Conservation (phyloP, 2,797 vertebrate species). For the Morelia viridis region DNA sequence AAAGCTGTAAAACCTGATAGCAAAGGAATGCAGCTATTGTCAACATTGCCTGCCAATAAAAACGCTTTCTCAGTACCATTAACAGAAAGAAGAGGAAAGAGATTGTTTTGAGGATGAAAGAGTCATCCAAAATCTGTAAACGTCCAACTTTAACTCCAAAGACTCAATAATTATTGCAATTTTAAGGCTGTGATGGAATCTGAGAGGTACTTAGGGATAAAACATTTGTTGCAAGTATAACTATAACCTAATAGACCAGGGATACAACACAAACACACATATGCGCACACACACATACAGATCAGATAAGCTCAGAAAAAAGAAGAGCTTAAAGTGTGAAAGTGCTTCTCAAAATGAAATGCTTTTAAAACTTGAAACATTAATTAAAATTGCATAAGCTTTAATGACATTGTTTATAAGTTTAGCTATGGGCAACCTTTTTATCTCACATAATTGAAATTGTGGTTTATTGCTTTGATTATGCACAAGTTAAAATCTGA, state of each 20-base stretch:
- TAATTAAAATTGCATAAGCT: conserved; percentile 59
- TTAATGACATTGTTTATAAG: conserved; percentile 67
- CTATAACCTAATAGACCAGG: conserved; percentile 16
- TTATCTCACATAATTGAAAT: conserved; percentile 59
- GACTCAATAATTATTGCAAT: conserved; percentile 50
- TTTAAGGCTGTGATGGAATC: conserved; percentile 35
- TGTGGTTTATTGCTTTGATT: conserved; percentile 59
- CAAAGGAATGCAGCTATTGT: conserved; percentile 65
- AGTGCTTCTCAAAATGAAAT: conserved; percentile 42
- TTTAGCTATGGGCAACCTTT: conserved; percentile 63
- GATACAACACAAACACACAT: neutral
- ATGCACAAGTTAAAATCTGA: conserved; percentile 55
- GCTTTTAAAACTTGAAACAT: conserved; percentile 54
- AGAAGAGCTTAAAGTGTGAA: neutral
- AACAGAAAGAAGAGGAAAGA: conserved; percentile 54
- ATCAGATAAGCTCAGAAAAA: conserved; percentile 11
- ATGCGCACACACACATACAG: neutral
- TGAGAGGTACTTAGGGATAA: conserved; percentile 23
- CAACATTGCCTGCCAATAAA: conserved; percentile 63
- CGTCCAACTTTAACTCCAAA: conserved; percentile 34
- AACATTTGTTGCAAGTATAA: neutral
- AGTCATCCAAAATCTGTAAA: conserved; percentile 37
- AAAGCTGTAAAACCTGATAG: conserved; percentile 76
- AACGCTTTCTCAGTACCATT: conserved; percentile 54
- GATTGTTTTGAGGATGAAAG: conserved; percentile 49